These are phyloP conservation scores for Spheniscus humboldti DNA, from an alignment of 2,797 vertebrate genomes.

Conservation along the genomic window DNA sequence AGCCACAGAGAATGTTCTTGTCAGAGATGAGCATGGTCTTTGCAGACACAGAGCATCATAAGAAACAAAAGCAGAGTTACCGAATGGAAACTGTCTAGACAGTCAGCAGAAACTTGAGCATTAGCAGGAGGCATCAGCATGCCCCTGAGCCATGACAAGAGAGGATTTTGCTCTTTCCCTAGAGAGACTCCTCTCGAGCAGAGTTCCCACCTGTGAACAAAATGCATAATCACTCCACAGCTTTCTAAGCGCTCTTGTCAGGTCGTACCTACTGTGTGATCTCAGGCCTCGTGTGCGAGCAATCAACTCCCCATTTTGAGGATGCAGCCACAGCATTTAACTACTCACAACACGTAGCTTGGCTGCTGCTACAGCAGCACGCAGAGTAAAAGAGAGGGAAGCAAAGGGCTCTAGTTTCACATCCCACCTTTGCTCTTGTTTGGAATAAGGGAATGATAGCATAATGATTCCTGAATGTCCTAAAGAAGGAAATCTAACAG, in stretches of 20 bases:
- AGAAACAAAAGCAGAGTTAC: slow-evolving; percentile 28
- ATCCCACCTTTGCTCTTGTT: neutral
- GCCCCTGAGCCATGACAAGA: neutral
- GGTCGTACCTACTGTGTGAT: neutral
- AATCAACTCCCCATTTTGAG: neutral
- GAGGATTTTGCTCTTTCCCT: neutral
- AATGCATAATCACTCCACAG: neutral
- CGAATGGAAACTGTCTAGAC: slow-evolving; percentile 8
- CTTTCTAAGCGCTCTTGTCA: neutral
- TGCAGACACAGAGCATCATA: neutral
- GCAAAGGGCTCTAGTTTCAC: neutral
- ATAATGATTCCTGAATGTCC: neutral
- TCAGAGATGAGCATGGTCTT: neutral
- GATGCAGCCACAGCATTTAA: neutral
- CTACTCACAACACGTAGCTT: fast-evolving
- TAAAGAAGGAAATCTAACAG: neutral
- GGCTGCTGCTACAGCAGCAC: neutral
- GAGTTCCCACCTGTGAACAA: neutral
- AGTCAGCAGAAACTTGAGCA: slow-evolving; percentile 44
- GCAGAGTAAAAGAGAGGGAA: neutral
- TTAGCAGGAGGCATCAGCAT: slow-evolving; percentile 20
- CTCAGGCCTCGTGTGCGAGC: fast-evolving
- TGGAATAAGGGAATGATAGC: neutral
- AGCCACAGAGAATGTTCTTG: neutral
- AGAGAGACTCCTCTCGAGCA: neutral